Percentiles rank a stretch among this genome's conserved stretches.
These are phyloP conservation scores for Endotricha flammealis DNA, from an alignment of 2,888 invertebrate genomes.

Conservation along the genomic window DNA sequence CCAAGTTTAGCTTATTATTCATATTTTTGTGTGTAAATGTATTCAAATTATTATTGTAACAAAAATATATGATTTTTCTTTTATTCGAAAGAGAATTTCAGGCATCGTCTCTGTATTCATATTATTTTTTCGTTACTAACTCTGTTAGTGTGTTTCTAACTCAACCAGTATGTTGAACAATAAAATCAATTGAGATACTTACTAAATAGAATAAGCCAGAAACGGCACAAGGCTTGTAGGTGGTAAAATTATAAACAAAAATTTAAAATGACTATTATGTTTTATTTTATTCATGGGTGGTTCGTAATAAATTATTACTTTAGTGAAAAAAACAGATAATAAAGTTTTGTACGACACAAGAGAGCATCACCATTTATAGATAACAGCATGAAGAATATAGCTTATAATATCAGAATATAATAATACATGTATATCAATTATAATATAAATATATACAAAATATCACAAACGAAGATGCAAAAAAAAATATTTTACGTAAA, in stretches of 20 bases:
- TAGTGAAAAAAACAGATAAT: slow-evolving; percentile 25
- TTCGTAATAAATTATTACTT: slow-evolving; percentile 42
- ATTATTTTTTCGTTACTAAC: too few species aligned
- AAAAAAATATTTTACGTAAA: slow-evolving; percentile 63
- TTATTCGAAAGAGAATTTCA: too few species aligned
- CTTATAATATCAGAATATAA: slow-evolving; percentile 24
- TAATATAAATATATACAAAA: slow-evolving; percentile 23
- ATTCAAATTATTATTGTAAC: too few species aligned
- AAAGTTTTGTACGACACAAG: slow-evolving; percentile 33
- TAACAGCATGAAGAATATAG: slow-evolving; percentile 17
- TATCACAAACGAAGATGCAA: slow-evolving; percentile 50
- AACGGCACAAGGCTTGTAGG: too few species aligned
- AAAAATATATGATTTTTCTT: too few species aligned
- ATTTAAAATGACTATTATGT: slow-evolving; percentile 33
- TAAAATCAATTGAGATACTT: too few species aligned
- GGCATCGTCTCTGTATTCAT: too few species aligned
- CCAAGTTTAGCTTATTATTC: too few species aligned
- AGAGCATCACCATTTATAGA: slow-evolving; percentile 33
- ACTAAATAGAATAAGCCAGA: too few species aligned
- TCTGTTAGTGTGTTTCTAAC: too few species aligned
- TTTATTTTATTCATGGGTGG: slow-evolving; percentile 47
- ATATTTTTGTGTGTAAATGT: too few species aligned
- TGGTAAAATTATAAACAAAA: slow-evolving; percentile 11
- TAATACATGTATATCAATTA: slow-evolving; percentile 18
- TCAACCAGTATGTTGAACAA: too few species aligned